Conservation (phyloP, 2,113 vertebrate species). For the Paracanthobrama guichenoti region DNA sequence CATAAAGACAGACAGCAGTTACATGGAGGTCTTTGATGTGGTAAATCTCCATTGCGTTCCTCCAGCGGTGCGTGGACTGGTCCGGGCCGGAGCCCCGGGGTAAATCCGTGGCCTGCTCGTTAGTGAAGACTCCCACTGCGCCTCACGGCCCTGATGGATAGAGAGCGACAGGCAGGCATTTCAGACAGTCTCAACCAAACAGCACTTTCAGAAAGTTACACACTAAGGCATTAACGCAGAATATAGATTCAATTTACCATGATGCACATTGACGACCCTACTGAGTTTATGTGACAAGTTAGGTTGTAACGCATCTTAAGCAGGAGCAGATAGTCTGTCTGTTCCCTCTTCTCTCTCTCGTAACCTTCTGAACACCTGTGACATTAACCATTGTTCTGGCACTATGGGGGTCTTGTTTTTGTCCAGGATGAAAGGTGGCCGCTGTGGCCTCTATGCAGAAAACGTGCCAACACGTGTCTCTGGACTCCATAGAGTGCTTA, state of each 20-base stretch:
- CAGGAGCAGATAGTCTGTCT: not conserved
- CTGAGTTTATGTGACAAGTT: not conserved
- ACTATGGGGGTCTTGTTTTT: constrained; percentile 54
- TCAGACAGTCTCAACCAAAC: not conserved
- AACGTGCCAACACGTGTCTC: not conserved
- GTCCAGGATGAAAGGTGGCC: constrained; percentile 55
- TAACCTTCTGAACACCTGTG: not conserved
- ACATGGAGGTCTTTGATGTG: not conserved
- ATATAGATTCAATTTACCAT: not conserved
- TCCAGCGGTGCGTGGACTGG: constrained; percentile 45
- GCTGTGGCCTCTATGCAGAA: not conserved
- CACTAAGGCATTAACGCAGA: not conserved
- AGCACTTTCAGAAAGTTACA: not conserved
- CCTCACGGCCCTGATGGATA: constrained; percentile 65
- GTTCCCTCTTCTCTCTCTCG: not conserved
- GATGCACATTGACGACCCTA: not conserved
- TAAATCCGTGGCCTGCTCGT: constrained; percentile 61
- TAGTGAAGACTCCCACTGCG: constrained; percentile 30
- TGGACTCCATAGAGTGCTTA: not conserved
- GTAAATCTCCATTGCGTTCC: constrained; percentile 56
- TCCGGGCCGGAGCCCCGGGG: constrained; percentile 62
- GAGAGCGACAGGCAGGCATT: constrained; percentile 69
- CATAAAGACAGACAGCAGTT: not conserved
- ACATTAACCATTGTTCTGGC: constrained; percentile 21
- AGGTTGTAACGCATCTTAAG: not conserved